A percentile compares a stretch with the other conserved stretches of the same genome.
phyloP scores from a whole-genome alignment of 2,797 vertebrate genomes.

The Semaprochilodus insignis region DNA sequence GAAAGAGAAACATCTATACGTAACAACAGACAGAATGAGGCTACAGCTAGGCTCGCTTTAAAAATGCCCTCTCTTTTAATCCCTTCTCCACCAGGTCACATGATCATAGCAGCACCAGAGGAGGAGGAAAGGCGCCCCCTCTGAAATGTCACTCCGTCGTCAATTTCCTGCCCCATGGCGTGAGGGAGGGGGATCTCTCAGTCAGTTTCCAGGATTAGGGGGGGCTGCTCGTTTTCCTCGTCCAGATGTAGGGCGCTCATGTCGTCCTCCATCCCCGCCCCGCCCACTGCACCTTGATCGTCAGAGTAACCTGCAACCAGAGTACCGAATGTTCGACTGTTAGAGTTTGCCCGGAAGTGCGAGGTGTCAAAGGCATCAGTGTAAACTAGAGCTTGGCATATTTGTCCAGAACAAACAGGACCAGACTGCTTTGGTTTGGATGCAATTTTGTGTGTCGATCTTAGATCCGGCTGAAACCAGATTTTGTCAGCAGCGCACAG shows the following conservation, averaged over 20 bases:
- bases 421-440: too few species aligned
- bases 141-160: constrained; percentile 75
- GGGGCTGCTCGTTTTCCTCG: constrained; percentile 96
- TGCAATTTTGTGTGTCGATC: too few species aligned
- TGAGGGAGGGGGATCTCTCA: constrained; percentile 70
- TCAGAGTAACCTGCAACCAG: constrained; percentile 86
- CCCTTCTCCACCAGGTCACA: constrained; percentile 78
- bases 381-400: too few species aligned
- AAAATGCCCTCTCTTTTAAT: constrained; percentile 77
- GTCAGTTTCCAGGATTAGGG: constrained; percentile 95
- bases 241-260: constrained; percentile 87
- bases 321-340: background rate
- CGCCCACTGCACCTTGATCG: constrained; percentile 93
- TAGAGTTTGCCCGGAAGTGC: background rate
- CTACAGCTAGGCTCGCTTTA: constrained; percentile 81
- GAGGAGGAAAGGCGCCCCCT: constrained; percentile 70
- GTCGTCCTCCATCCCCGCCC: constrained; percentile 90
- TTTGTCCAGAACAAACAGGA: too few species aligned
- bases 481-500: too few species aligned
- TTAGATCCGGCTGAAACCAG: too few species aligned
- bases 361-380: background rate
- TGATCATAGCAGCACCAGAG: constrained; percentile 89
- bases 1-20: constrained; percentile 62
- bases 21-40: constrained; percentile 73
- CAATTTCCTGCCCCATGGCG: constrained; percentile 62